Evolutionary conservation across 2,797 vertebrate genomes (phyloP), one percentile per base, ranked within the genome.

Genomic region (Ficedula albicollis): DNA sequence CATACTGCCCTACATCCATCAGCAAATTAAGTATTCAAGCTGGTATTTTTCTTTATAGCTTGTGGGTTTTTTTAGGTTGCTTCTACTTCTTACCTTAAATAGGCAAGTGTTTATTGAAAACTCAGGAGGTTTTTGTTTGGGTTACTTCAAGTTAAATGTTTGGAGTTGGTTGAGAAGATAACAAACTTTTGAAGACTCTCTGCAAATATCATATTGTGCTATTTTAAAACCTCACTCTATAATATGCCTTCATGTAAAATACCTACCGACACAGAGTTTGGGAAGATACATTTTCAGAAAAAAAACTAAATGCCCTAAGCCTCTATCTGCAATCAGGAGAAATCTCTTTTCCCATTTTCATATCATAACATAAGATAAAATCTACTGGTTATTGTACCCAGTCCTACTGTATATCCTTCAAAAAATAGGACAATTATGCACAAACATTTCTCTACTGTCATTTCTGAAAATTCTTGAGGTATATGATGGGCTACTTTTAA

Each of bases 401-500:
- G 38, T 70, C 77, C 66, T 78, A 39, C 38, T 22, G 23, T 30
- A 46, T 43, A 43, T 19, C 44, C 79, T 79, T 91, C 48, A 75
- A 93, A 73, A 93, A 88, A 73, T 6, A 84, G 64, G 68, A 92
- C 84, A 92, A 68, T 77, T 93, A 89, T 51, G 49, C 64, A 84
- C 1, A 4, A 93, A 58, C 68, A 75, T 89, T 91, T 90, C 85
- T 84, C 59, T 44, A 48, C 77, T 90, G 88, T 89, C 87, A 93
- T 63, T 93, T 94, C 74, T 72, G 62, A 89, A 95, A 90, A 89
- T 72, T 79, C 79, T 82, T 58, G 22, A 83, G 63, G 60, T 70
- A 68, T 62, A 39, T 73, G 88, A 96, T 67, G 46, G 82, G 78
- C 64, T 92, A 79, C 80, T 92, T 93, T 85, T 69, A 94, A 92